Evolutionary conservation across 1,140 invertebrate species (phyloP), one percentile per base, ranked within the genome.

Genomic region (Sipha flava): DNA sequence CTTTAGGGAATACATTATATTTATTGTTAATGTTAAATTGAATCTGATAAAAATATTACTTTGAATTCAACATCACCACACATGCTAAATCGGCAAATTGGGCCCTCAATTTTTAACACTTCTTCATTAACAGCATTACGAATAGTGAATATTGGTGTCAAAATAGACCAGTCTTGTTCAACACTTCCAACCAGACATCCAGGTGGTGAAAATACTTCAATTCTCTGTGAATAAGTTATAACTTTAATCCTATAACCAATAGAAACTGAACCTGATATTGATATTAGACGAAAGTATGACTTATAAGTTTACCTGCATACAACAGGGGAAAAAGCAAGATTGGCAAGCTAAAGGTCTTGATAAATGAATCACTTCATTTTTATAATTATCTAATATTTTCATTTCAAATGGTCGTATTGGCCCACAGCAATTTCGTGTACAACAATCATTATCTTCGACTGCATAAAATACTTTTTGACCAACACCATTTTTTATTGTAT

Each of bases 381-480:
- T 88, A 82, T 87, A 89, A 83, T 90, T 91, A 85, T 97, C 95
- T 68, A 92, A 88, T 79, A 97, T 91, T 84, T 92, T 91, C 89
- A 97, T 95, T 80, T 93, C 91, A 85, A 97, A 97, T 2, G 92
- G 90, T 62, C 95, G 88, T 26, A 89, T 84, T 0, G 91, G 88
- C 2, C 95, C 95, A 84, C 92, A 92, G 83, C 91, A 94, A 82
- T 92, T 91, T 82, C 94, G 87, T 3, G 90, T 91, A 81, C 92
- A 93, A 81, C 91, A 91, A 85, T 92, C 91, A 54, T 91, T 93
- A 79, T 95, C 91, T 87, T 97, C 95, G 7, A 90, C 89, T 26
- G 94, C 93, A 84, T 90, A 92, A 84, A 92, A 97, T 1, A 97
- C 88, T 84, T 92, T 93, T 85, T 95, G 92, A 1, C 94, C 90